These are phyloP conservation scores for Smittia sp. DNA, from an alignment of 2,888 invertebrate genomes.

Conservation along the genomic window DNA sequence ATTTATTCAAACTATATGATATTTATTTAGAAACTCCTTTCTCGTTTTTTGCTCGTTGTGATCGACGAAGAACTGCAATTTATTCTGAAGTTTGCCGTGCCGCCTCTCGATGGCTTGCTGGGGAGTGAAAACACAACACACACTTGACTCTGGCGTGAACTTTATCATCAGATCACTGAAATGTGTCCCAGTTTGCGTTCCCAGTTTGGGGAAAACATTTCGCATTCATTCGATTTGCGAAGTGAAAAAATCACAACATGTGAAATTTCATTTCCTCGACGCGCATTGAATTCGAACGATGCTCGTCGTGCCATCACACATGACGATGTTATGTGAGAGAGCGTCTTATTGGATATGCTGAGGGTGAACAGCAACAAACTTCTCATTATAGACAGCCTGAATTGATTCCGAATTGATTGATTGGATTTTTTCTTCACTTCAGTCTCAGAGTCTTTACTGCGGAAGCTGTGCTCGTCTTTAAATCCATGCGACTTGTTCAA, in stretches of 20 bases:
- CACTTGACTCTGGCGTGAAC: constrained; percentile 11
- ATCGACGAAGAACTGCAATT: constrained; percentile 28
- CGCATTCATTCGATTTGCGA: constrained; percentile 4
- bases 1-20: constrained; percentile 40
- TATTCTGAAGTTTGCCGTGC: constrained; percentile 32
- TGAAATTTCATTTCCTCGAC: constrained; percentile 29
- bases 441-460: constrained; percentile 4
- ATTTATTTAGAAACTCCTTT: constrained; percentile 35
- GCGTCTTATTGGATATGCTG: constrained; percentile 8
- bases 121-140: background rate
- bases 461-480: background rate
- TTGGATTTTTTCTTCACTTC: constrained; percentile 21
- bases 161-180: constrained; percentile 15
- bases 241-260: constrained; percentile 23
- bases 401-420: constrained; percentile 29
- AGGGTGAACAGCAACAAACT: constrained; percentile 7
- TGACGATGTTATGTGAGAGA: background rate
- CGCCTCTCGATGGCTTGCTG: background rate
- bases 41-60: background rate
- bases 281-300: constrained; percentile 23
- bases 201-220: background rate
- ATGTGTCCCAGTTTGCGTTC: background rate
- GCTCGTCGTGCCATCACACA: constrained; percentile 15
- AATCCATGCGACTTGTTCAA: background rate
- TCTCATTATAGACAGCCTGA: constrained; percentile 17